phyloP scores from a whole-genome alignment of 2,113 vertebrate genomes.

The Gasterosteus nipponicus region DNA sequence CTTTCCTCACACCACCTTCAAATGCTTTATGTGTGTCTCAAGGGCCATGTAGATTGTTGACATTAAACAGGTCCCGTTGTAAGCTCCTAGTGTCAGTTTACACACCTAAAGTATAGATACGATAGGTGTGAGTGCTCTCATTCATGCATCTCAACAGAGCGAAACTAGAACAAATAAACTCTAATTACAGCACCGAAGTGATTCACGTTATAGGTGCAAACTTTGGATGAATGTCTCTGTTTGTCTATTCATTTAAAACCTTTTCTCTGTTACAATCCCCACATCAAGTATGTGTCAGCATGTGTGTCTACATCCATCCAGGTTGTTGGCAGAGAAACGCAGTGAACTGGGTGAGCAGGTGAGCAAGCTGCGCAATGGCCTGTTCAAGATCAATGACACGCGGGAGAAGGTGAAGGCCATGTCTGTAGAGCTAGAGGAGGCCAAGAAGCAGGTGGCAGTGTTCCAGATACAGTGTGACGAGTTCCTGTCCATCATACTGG shows the following conservation, averaged over 20 bases:
- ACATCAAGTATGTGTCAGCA: neutral
- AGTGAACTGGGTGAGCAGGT: slow-evolving; percentile 85
- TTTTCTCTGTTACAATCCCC: neutral
- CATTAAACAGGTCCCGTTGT: neutral
- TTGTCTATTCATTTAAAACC: neutral
- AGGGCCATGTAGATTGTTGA: neutral
- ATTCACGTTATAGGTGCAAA: neutral
- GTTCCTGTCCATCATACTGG: slow-evolving; percentile 87
- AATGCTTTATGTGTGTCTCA: neutral
- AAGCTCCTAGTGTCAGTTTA: neutral
- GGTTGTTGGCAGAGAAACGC: slow-evolving; percentile 87
- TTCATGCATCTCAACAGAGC: neutral
- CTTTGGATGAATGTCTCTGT: neutral
- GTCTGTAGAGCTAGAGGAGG: slow-evolving; percentile 87
- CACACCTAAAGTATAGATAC: neutral
- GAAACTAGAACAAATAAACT: neutral
- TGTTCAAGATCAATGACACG: slow-evolving; percentile 89
- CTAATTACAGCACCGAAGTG: neutral
- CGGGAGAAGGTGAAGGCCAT: slow-evolving; percentile 89
- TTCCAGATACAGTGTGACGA: slow-evolving; percentile 89
- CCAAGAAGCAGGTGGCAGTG: slow-evolving; percentile 86
- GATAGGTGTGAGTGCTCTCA: neutral
- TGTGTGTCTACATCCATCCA: slow-evolving; percentile 42
- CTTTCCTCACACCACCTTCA: neutral
- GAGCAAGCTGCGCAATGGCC: slow-evolving; percentile 85